Evolutionary conservation across 2,797 vertebrate genomes (phyloP).

Genomic region (Tinamus major): DNA sequence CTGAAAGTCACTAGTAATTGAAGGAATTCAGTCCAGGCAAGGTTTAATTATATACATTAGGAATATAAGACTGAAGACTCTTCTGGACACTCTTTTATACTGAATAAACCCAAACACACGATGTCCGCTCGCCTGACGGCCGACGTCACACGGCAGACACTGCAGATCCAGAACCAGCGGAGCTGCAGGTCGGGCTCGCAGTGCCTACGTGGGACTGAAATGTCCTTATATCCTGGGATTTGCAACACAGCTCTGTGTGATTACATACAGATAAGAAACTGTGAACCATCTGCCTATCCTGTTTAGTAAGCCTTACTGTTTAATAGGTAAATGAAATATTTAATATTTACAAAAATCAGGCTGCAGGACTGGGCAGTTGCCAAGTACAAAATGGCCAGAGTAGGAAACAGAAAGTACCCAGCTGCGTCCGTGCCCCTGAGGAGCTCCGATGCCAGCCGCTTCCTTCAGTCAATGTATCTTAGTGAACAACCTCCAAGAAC

Average conservation of each 20-base stretch:
- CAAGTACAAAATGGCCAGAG: neutral
- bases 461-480: neutral
- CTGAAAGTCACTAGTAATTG: neutral
- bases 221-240: neutral
- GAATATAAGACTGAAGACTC: no score
- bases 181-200: slow-evolving; percentile 35
- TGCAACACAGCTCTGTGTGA: neutral
- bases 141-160: neutral
- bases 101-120: neutral
- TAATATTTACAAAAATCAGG: slow-evolving; percentile 10
- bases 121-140: neutral
- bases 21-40: neutral
- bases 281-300: slow-evolving; percentile 26
- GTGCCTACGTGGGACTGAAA: neutral
- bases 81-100: no score
- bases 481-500: neutral
- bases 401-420: neutral
- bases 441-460: neutral
- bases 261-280: neutral
- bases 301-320: slow-evolving; percentile 49
- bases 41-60: neutral
- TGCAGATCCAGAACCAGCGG: neutral
- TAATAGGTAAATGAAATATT: slow-evolving; percentile 52
- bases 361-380: neutral
- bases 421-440: neutral